Evolutionary conservation across 2,797 vertebrate genomes (phyloP), one percentile per base, ranked within the genome.

Genomic region (Cyprinodon diabolis): DNA sequence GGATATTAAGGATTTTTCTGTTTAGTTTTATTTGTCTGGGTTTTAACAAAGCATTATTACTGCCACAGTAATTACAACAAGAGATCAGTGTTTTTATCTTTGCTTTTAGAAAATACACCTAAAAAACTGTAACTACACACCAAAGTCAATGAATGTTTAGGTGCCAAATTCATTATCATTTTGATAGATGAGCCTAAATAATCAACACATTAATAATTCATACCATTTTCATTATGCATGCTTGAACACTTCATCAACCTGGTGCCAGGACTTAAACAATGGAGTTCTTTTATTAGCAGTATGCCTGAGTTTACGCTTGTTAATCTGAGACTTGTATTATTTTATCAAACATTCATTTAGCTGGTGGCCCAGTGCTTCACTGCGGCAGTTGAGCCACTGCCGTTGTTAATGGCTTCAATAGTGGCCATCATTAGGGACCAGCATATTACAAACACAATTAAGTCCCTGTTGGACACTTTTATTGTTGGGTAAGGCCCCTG

Each of bases 181-280:
- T 96, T 99, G 97, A 99, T 98, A 97, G 96, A 99, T 98, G 97
- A 97, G 97, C 92, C 98, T 98, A 99, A 99, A 99, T 99, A 99
- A 99, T 97, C 97, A 98, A 96, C 94, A 96, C 96, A 99, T 99
- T 98, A 99, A 99, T 99, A 99, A 99, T 99, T 98, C 98, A 99
- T 98, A 93, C 89, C 89, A 92, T 96, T 96, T 98, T 97, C 96
- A 99, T 99, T 99, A 99, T 99, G 97, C 96, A 96, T 96, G 96
- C 97, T 96, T 97, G 96, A 97, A 96, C 96, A 97, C 96, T 97
- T 97, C 97, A 97, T 98, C 97, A 98, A 96, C 97, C 96, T 96
- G 95, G 95, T 96, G 97, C 96, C 96, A 95, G 95, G 94, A 95
- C 94, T 96, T 96, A 97, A 98, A 99, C 98, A 99, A 99, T 96